These are phyloP conservation scores for Drosophila differens DNA, from an alignment of 2,888 invertebrate genomes.

Conservation along the genomic window DNA sequence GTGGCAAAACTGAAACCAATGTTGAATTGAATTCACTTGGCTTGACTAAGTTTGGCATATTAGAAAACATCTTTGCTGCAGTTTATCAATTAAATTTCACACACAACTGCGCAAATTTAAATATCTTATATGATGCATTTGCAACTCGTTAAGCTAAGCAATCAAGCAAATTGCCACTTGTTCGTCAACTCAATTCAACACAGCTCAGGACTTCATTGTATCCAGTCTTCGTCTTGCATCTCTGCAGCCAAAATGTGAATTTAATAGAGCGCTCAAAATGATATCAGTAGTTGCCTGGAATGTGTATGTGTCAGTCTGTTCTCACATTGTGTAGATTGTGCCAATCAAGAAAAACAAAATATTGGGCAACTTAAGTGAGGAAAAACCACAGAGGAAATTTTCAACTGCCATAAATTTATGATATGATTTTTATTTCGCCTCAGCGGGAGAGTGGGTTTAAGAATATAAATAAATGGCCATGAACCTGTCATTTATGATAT, in stretches of 20 bases:
- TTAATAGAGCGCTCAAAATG: constrained; percentile 40
- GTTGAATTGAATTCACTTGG: neutral
- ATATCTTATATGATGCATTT: neutral
- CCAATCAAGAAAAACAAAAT: constrained; percentile 12
- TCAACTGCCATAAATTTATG: constrained; percentile 22
- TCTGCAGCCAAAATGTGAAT: constrained; percentile 28
- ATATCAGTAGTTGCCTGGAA: constrained; percentile 3
- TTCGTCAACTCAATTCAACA: neutral
- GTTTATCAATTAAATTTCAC: neutral
- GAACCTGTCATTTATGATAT: constrained; percentile 5
- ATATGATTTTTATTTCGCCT: neutral
- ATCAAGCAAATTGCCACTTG: neutral
- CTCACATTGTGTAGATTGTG: neutral
- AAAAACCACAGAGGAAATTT: neutral
- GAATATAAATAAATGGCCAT: neutral
- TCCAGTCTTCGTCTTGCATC: neutral
- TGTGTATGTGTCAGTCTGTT: neutral
- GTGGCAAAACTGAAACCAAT: neutral
- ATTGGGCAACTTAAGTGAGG: neutral
- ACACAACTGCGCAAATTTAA: neutral
- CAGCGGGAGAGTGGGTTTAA: neutral
- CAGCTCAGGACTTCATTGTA: neutral
- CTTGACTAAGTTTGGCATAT: neutral
- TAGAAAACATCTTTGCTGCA: neutral
- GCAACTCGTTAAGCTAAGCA: neutral